Evolutionary conservation across 2,797 vertebrate genomes (phyloP).

Genomic region (Arctocebus calabarensis): DNA sequence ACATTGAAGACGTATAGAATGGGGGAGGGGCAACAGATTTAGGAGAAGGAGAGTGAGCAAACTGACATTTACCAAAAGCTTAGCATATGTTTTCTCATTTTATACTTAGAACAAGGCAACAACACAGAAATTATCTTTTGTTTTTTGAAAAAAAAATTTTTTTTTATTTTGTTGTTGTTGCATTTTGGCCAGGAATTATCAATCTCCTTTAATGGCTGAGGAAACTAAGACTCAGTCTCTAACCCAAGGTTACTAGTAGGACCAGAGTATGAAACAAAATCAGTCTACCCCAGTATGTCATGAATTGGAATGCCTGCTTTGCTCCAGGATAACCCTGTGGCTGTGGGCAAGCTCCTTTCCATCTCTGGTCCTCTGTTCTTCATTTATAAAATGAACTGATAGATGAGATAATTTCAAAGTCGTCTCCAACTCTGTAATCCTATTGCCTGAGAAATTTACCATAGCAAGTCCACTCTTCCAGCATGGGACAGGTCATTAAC

Average conservation of each 20-base stretch:
- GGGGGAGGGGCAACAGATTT: background rate
- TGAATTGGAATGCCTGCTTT: background rate
- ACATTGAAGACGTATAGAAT: background rate
- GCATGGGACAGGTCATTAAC: background rate
- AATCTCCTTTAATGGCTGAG: background rate
- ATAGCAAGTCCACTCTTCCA: background rate
- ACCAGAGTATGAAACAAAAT: conserved; percentile 13
- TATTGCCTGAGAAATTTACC: background rate
- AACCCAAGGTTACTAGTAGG: background rate
- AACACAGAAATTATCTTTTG: no score
- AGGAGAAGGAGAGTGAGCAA: background rate
- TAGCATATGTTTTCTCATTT: conserved; percentile 8
- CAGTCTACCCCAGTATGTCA: background rate
- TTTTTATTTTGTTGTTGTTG: no score
- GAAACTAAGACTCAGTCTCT: conserved; percentile 45
- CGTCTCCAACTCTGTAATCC: background rate
- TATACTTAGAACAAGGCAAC: conserved; percentile 1
- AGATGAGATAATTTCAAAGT: background rate
- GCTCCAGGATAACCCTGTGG: background rate
- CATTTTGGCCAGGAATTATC: conserved; percentile 25
- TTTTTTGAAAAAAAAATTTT: no score
- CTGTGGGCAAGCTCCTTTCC: background rate
- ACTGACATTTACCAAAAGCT: background rate
- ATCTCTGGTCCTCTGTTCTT: conserved; percentile 2
- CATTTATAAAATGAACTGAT: background rate